Conservation (phyloP, 2,888 invertebrate genomes). For the Cephus pygmeus region DNA sequence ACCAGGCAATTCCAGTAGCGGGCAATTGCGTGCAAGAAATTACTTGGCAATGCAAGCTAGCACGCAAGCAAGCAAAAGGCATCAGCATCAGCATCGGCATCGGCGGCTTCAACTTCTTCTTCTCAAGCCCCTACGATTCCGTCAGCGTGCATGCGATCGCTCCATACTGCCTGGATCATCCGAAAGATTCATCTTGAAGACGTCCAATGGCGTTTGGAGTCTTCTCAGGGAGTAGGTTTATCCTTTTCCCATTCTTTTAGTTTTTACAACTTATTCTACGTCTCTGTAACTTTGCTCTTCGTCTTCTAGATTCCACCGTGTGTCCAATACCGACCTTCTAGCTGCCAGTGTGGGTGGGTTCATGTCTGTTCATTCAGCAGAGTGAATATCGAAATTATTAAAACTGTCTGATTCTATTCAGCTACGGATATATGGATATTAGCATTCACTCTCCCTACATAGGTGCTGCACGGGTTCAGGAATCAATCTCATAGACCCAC, state of each 20-base stretch:
- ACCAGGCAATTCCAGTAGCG: slow-evolving; percentile 63
- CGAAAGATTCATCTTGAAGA: slow-evolving; percentile 8
- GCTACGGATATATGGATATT: not conserved
- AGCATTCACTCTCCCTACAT: not conserved
- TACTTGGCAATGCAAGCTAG: slow-evolving; percentile 56
- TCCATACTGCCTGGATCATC: slow-evolving; percentile 13
- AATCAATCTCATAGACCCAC: not conserved
- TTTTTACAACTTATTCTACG: not conserved
- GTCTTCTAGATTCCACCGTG: not conserved
- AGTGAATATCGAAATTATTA: not conserved
- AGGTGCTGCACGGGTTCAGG: not conserved
- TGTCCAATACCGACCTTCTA: not conserved
- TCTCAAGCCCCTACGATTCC: slow-evolving; percentile 46
- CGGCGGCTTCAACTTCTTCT: not conserved
- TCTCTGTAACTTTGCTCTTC: not conserved
- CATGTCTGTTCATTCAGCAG: not conserved
- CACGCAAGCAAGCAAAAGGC: slow-evolving; percentile 49
- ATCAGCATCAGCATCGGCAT: not conserved
- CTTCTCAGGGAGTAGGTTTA: not conserved
- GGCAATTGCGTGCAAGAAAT: slow-evolving; percentile 65
- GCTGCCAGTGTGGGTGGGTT: not conserved
- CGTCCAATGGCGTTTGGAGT: slow-evolving; percentile 1
- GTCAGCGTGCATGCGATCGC: slow-evolving; percentile 48
- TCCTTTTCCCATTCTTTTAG: not conserved
- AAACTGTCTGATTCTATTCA: not conserved